A percentile compares a stretch with the other conserved stretches of the same genome.
phyloP scores from a whole-genome alignment of 2,113 vertebrate species.

The Formicarius rufipectus region DNA sequence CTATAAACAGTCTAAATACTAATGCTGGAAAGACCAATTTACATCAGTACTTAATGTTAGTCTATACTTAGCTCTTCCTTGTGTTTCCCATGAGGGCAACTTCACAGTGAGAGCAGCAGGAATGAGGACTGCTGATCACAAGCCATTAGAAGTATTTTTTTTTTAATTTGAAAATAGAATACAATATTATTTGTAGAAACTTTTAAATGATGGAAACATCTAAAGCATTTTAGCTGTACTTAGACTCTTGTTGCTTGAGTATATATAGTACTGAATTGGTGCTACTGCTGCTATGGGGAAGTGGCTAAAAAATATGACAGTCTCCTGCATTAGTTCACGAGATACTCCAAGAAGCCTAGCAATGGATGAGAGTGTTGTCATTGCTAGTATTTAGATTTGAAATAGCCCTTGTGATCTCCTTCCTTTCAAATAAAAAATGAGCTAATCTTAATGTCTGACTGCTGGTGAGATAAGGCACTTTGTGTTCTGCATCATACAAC shows the following conservation, averaged over 20 bases:
- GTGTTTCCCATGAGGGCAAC: constrained; percentile 14
- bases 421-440: not conserved
- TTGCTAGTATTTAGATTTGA: not conserved
- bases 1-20: not conserved
- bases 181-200: not conserved
- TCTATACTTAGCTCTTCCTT: constrained; percentile 31
- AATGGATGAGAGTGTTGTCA: not conserved
- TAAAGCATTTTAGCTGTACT: not conserved
- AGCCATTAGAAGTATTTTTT: not conserved
- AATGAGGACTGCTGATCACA: not conserved
- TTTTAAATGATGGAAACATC: not conserved
- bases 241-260: not conserved
- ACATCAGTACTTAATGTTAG: not conserved
- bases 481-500: not conserved
- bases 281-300: not conserved
- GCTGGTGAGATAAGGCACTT: not conserved
- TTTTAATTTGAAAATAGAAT: not conserved
- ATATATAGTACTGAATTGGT: fast-evolving
- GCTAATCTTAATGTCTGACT: not conserved
- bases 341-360: not conserved
- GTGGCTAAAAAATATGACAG: not conserved
- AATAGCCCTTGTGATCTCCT: not conserved
- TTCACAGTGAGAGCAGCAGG: not conserved
- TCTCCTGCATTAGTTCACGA: not conserved
- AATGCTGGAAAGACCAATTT: constrained; percentile 2